Percentiles rank a stretch among this genome's conserved stretches.
Conservation (phyloP, 2,113 vertebrate species). For the Chloebia gouldiae region DNA sequence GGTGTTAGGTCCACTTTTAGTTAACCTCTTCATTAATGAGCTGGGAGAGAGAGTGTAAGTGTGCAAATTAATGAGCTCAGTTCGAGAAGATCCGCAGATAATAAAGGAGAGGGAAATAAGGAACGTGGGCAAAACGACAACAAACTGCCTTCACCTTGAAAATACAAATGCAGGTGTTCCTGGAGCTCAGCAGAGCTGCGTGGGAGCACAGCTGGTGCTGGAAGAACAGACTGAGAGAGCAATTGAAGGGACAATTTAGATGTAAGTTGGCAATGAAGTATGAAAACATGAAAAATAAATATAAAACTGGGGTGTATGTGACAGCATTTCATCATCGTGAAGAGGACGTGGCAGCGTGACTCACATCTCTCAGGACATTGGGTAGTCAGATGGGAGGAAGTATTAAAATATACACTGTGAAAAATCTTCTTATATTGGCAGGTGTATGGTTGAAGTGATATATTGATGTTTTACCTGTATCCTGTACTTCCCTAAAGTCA, state of each 20-base stretch:
- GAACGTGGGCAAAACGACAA: neutral
- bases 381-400: neutral
- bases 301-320: neutral
- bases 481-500: neutral
- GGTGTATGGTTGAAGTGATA: neutral
- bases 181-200: neutral
- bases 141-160: neutral
- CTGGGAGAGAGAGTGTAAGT: neutral
- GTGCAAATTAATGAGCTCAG: constrained; percentile 27
- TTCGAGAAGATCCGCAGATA: neutral
- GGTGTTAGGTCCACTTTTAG: constrained; percentile 19
- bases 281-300: neutral
- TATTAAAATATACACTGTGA: neutral
- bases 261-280: neutral
- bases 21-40: constrained; percentile 60
- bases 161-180: neutral
- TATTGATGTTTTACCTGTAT: neutral
- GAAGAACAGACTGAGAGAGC: neutral
- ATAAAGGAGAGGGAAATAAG: neutral
- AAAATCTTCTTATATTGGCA: neutral
- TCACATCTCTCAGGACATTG: neutral
- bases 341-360: neutral
- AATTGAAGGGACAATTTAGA: neutral
- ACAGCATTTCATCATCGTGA: neutral
- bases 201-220: neutral